Percentiles rank a stretch among this genome's conserved stretches.
phyloP scores from a whole-genome alignment of 2,888 invertebrate genomes.

The Drosophila atripex region DNA sequence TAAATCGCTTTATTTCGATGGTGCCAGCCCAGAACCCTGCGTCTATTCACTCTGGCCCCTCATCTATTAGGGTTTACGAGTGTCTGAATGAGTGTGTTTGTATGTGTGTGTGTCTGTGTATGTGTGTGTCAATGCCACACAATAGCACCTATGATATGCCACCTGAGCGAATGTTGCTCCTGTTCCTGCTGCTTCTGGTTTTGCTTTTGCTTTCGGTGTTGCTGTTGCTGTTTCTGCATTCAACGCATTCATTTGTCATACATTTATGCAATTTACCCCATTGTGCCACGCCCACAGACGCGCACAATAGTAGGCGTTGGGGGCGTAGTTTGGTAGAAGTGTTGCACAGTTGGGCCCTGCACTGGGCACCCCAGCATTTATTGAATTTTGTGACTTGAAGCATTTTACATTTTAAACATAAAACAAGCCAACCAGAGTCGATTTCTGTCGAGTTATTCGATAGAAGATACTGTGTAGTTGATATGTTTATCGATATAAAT shows the following conservation, averaged over 20 bases:
- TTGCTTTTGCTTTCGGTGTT: background rate
- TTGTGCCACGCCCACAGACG: conserved; percentile 26
- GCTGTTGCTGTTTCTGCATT: conserved; percentile 21
- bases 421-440: conserved; percentile 33
- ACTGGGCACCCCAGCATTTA: conserved; percentile 48
- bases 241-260: conserved; percentile 66
- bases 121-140: conserved; percentile 38
- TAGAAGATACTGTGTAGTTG: conserved; percentile 1
- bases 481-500: background rate
- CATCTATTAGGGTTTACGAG: too few relatives aligned
- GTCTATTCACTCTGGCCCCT: too few relatives aligned
- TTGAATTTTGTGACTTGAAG: conserved; percentile 76
- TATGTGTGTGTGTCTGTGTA: background rate
- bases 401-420: conserved; percentile 71
- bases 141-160: conserved; percentile 35
- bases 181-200: background rate
- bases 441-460: background rate
- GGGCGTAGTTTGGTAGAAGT: background rate
- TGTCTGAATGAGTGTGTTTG: background rate
- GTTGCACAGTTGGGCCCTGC: background rate
- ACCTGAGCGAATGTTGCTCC: conserved; percentile 27
- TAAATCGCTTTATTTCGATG: conserved; percentile 40
- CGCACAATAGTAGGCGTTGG: background rate
- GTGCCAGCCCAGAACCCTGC: background rate
- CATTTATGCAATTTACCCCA: conserved; percentile 66